Base-by-base conservation (phyloP, 2,888 invertebrate species). In the Apamea epomidion region DNA sequence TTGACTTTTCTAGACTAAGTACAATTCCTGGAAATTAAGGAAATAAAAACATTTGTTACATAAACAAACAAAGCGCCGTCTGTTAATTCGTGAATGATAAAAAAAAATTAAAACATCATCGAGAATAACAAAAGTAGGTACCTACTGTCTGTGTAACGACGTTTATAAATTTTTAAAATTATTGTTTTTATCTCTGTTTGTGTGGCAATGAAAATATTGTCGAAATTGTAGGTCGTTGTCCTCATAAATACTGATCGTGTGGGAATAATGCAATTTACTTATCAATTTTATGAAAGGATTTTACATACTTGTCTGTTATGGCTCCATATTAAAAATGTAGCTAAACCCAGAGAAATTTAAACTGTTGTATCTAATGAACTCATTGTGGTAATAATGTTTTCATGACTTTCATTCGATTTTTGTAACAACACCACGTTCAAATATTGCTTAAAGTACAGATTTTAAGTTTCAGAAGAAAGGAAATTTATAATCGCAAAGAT, bases 191-290 rank as follows among this genome's bases (percentile, higher is more conserved):
- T 91, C 90, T 78, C 70, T 72, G 45, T 81, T 74, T 74, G 81
- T 81, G 76, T 87, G 87, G 81, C 77, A 90, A 88, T 90, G 88
- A 91, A 87, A 90, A 86, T 85, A 86, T 84, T 90, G 89, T 89
- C 90, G 86, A 91, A 91, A 88, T 85, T 80, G 64, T 58, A 79
- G 90, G 89, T 91, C 90, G 80, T 80, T 86, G 91, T 76, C 84
- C 92, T 76, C 69, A 73, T 32, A 62, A 45, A 42, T 51, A 67
- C n/a, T n/a, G n/a, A n/a, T 48, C 71, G n/a, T 73, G 70, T 51
- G 54, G 42, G 82, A 29, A 79, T 79, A 83, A 76, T 78, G 82
- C 73, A 81, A 72, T 32, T 80, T 60, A 70, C 74, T 54, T 62
- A 82, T 67, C 64, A 76, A 74, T 74, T 73, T 58, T 67, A 74